Evolutionary conservation across 2,888 invertebrate genomes (phyloP), one percentile per base, ranked within the genome.

Genomic region (Strigamia transsilvanica): DNA sequence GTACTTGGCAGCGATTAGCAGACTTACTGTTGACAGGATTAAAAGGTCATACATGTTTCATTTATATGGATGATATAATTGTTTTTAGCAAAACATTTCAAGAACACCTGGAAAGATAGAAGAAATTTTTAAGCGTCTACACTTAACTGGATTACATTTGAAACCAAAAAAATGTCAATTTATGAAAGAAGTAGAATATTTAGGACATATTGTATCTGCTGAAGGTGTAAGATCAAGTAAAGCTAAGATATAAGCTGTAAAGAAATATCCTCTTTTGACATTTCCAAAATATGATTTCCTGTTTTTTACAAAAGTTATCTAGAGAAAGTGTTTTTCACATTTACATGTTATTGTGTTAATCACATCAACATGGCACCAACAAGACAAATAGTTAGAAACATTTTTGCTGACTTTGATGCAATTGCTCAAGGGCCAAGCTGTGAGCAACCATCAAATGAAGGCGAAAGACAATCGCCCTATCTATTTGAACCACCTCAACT

Each of bases 41-140:
- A 12, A 80, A 51, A 56, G 18, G 56, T 4, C 56, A 80, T 12
- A 51, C 32, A 9, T 80, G 80, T 51, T 21, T 80, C 23, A 51
- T 80, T 10, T 80, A 80, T 80, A 27, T 80, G 34, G 80, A 80
- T 56, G 80, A 80, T 15, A 80, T 80, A 21, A 51, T 80, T 23
- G 56, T 51, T 13, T 80, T 80, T 56, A 27, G 51, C 18, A 15
- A 12, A 51, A 51, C 13, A 18, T 51, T 80, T 23, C 10, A 42
- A 42, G 18, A 42, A 21, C 56, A 51, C 23, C 23, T 80, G 41
- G 34, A 79, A 27, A 32, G 41, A 18, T 38, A 21, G 41, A 79
- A 21, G 23, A 18, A 21, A 38, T 79, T 5, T 79, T 79, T 38
- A 38, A 7, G 15, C 15, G 79, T 18, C 15, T 79, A 15, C 12